Base-by-base conservation (phyloP, 2,888 invertebrate species). In the Dasysyrphus albostriatus region DNA sequence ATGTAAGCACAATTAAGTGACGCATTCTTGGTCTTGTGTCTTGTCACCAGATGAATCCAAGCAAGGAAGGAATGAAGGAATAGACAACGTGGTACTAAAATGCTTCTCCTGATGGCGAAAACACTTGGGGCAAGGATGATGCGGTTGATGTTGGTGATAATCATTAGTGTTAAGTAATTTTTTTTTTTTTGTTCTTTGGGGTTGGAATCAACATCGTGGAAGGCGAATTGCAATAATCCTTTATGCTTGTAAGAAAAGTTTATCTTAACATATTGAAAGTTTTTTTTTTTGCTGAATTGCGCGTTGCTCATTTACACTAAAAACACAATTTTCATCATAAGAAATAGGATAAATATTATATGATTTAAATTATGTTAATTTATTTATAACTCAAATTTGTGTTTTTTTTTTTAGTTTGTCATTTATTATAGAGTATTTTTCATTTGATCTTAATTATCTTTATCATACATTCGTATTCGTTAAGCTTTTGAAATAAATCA, bases 1-100 rank as follows among this genome's bases (percentile, higher is more conserved):
- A 72, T 80, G 72, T 56, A 56, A 85, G 80, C 70, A 72, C 80
- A 84, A 80, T 84, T 80, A 80, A 80, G 72, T 56, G 80, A 67
- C 76, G 73, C 76, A 80, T 77, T 77, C 56, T 61, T 56, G 65
- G 39, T 73, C 39, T 19, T 24, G 24, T 58, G n/a, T 49, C 47
- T 56, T 51, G 42, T 73, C 73, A 75, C 29, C 9, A 32, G n/a
- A 32, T 54, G 32, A 32, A 32, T n/a, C 54, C 14, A 54, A 54
- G n/a, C 9, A 16, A 69, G 75, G 76, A 61, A 54, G 44, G 44
- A 67, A 59, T 19, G 16, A 70, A 58, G 54, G 51, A 63, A n/a
- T n/a, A 58, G 58, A 7, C 65, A 19, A 39, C 19, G n/a, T 63
- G 73, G 54, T 61, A 49, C 59, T 80, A 73, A 73, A 80, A 69